Base-by-base conservation (phyloP, 2,113 vertebrate genomes). In the Eublepharis macularius region DNA sequence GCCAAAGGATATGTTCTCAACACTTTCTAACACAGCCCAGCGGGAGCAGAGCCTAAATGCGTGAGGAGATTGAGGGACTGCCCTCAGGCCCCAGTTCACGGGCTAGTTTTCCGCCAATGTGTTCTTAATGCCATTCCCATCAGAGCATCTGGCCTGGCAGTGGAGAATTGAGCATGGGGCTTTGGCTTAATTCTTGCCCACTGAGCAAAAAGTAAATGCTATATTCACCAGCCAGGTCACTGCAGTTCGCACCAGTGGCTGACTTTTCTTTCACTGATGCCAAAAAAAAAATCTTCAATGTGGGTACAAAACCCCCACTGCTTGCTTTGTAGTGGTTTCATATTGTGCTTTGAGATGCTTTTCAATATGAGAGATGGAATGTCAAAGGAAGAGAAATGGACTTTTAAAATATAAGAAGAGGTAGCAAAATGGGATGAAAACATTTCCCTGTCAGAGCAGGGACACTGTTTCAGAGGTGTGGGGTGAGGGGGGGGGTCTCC, bases 381-480 rank as follows among this genome's bases (percentile, higher is more conserved):
- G 63, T 26, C 80, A 87, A 87, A 92, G 17, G 43, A 4, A 93
- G 87, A 88, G 16, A 89, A 91, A 84, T 17, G 84, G 45, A 86
- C 14, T 39, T 94, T 90, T 91, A 86, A 88, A 88, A 85, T 49
- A 70, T n/a, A 88, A 81, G 14, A 47, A 83, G 72, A 86, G 80
- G 75, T 14, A 19, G 21, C 45, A 26, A n/a, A 19, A 80, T 41
- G 32, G 43, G 32, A 73, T 39, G 69, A 88, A 91, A 91, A 45
- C 5, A 43, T 45, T 10, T 26, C 29, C 17, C n/a, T 6, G 41
- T 83, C 34, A 85, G 5, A 54, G 17, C 7, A 26, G 19, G 4
- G 17, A 10, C 17, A 29, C 41, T 41, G 32, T 21, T 47, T 75
- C 69, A 36, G 21, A 80, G 47, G 29, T 21, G 2, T 19, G 3